Percentiles rank a stretch among this genome's conserved stretches.
Conservation (phyloP, 2,797 vertebrate species). For the Ciconia nigra region DNA sequence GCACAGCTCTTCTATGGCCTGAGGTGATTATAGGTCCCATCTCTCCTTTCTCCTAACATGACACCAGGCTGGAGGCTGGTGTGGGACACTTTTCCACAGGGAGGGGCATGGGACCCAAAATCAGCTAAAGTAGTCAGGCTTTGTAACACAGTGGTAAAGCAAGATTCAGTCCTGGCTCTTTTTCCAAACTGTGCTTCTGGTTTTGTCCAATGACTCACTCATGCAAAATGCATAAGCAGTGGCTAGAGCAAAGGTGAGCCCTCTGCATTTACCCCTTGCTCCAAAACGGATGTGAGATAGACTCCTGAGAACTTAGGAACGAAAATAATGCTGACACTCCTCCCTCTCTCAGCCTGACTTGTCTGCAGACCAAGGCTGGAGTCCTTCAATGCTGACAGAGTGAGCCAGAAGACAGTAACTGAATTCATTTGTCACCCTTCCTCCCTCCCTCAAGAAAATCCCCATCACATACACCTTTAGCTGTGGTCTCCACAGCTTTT, state of each 20-base stretch:
- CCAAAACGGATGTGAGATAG: background rate
- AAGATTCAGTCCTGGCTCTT: background rate
- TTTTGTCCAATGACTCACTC: background rate
- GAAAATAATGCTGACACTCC: background rate
- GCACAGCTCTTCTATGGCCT: accelerated
- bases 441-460: background rate
- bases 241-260: background rate
- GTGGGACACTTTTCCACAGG: background rate
- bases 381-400: background rate
- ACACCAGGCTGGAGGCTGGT: background rate
- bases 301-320: background rate
- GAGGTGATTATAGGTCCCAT: background rate
- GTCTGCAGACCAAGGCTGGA: background rate
- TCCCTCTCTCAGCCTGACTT: background rate
- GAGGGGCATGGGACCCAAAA: background rate
- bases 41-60: background rate
- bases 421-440: background rate
- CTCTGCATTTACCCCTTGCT: background rate
- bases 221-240: background rate
- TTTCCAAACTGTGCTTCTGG: background rate
- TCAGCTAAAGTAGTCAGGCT: background rate
- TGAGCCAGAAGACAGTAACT: background rate
- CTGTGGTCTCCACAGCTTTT: background rate
- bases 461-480: background rate
- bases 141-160: background rate